phyloP scores from a whole-genome alignment of 2,113 vertebrate genomes.

The Gnathonemus echidnorhynchus region DNA sequence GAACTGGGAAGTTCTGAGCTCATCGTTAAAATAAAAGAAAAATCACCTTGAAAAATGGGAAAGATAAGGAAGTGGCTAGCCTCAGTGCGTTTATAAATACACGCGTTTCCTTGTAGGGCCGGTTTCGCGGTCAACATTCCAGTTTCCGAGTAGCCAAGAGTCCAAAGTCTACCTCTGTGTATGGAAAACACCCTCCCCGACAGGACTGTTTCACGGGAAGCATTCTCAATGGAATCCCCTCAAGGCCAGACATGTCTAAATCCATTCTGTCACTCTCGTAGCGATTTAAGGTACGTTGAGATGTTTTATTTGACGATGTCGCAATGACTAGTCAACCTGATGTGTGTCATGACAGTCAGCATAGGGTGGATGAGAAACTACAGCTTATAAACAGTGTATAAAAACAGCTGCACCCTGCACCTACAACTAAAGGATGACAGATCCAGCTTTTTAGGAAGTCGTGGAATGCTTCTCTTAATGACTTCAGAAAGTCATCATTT shows the following conservation, averaged over 20 bases:
- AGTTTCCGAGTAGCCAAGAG: slow-evolving; percentile 12
- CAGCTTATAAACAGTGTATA: neutral
- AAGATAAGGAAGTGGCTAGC: neutral
- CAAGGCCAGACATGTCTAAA: neutral
- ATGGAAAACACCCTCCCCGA: neutral
- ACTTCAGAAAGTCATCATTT: neutral
- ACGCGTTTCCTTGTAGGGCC: slow-evolving; percentile 54
- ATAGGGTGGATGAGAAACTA: neutral
- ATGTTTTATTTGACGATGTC: neutral
- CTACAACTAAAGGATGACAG: neutral
- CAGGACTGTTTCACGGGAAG: neutral
- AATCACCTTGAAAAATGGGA: neutral
- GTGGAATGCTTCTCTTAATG: neutral
- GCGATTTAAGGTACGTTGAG: neutral
- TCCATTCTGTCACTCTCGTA: neutral
- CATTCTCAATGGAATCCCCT: neutral
- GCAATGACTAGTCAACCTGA: neutral
- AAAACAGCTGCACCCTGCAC: neutral
- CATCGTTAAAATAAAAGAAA: neutral
- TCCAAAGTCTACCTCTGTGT: slow-evolving; percentile 17
- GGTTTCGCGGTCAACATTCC: slow-evolving; percentile 47
- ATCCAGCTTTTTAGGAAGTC: neutral
- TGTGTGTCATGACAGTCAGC: neutral
- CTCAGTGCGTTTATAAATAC: slow-evolving; percentile 28
- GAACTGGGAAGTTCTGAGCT: neutral